These are phyloP conservation scores for Heterotis niloticus DNA, from an alignment of 2,113 vertebrate genomes.

Conservation along the genomic window DNA sequence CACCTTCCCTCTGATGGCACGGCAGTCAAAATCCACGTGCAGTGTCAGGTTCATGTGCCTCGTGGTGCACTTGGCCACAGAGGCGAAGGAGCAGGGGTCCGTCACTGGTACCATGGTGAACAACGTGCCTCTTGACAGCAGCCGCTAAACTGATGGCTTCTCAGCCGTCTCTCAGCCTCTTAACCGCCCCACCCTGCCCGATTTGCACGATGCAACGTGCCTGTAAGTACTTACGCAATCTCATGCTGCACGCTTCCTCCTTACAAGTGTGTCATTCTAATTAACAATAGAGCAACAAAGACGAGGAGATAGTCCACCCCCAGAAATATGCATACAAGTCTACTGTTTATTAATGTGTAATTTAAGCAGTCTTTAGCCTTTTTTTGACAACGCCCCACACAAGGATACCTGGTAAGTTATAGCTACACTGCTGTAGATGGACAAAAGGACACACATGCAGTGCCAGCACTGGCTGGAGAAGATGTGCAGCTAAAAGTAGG, in stretches of 20 bases:
- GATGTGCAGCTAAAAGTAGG: neutral
- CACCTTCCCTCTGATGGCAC: constrained; percentile 63
- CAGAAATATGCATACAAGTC: no score
- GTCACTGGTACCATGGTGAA: constrained; percentile 50
- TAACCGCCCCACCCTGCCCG: neutral
- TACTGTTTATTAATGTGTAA: no score
- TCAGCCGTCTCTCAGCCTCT: constrained; percentile 6
- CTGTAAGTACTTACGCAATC: constrained; percentile 29
- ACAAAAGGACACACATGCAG: no score
- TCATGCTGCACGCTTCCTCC: neutral
- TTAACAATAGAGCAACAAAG: no score
- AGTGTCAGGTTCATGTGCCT: constrained; percentile 77
- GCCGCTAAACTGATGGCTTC: neutral
- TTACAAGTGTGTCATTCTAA: no score
- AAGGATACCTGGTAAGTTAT: no score
- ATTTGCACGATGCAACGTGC: no score
- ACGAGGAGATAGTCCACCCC: no score
- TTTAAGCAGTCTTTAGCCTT: no score
- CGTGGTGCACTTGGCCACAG: constrained; percentile 65
- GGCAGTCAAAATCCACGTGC: constrained; percentile 70
- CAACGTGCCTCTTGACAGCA: neutral
- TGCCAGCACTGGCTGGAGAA: no score
- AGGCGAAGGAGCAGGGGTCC: constrained; percentile 74
- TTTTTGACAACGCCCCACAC: no score
- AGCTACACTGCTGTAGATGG: no score